A percentile compares a stretch with the other conserved stretches of the same genome.
These are phyloP conservation scores for Girardinus metallicus DNA, from an alignment of 2,797 vertebrate species.

Conservation along the genomic window DNA sequence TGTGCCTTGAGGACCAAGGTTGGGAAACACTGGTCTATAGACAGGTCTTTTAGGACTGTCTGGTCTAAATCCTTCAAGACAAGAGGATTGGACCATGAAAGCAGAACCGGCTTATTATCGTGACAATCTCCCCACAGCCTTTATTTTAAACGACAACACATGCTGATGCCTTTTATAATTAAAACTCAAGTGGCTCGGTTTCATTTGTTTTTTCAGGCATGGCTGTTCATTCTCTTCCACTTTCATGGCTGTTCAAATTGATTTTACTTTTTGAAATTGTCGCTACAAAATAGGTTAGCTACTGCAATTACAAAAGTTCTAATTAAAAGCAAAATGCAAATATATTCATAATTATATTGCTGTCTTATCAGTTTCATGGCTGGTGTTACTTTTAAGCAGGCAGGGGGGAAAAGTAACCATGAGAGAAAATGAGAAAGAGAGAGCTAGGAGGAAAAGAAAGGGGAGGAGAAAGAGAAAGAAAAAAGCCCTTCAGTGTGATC, in stretches of 20 bases:
- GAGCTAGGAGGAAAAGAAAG: slow-evolving; percentile 10
- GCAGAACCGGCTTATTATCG: slow-evolving; percentile 58
- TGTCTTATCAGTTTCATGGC: slow-evolving; percentile 79
- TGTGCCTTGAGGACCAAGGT: too few relatives aligned
- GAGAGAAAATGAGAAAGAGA: slow-evolving; percentile 39
- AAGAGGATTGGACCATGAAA: slow-evolving; percentile 31
- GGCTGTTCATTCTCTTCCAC: slow-evolving; percentile 61
- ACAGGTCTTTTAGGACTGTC: slow-evolving; percentile 35
- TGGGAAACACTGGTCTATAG: too few relatives aligned
- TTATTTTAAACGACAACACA: slow-evolving; percentile 70
- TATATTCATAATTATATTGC: slow-evolving; percentile 81
- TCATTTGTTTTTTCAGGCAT: slow-evolving; percentile 73
- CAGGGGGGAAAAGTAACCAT: slow-evolving; percentile 66
- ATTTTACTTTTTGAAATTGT: slow-evolving; percentile 81
- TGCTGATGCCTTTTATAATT: slow-evolving; percentile 72
- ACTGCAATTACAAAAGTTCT: slow-evolving; percentile 76
- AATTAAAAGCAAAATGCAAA: slow-evolving; percentile 83
- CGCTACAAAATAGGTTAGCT: slow-evolving; percentile 77
- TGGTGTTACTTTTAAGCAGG: slow-evolving; percentile 77
- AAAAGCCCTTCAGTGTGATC: slow-evolving; percentile 58
- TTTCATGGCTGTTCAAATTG: slow-evolving; percentile 77
- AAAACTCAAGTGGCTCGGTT: slow-evolving; percentile 76
- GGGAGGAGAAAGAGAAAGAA: slow-evolving; percentile 8
- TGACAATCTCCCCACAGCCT: slow-evolving; percentile 59
- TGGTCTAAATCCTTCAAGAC: slow-evolving; percentile 45